A percentile compares a stretch with the other conserved stretches of the same genome.
Conservation (phyloP, 2,113 vertebrate species). For the Zosterops pallidus region DNA sequence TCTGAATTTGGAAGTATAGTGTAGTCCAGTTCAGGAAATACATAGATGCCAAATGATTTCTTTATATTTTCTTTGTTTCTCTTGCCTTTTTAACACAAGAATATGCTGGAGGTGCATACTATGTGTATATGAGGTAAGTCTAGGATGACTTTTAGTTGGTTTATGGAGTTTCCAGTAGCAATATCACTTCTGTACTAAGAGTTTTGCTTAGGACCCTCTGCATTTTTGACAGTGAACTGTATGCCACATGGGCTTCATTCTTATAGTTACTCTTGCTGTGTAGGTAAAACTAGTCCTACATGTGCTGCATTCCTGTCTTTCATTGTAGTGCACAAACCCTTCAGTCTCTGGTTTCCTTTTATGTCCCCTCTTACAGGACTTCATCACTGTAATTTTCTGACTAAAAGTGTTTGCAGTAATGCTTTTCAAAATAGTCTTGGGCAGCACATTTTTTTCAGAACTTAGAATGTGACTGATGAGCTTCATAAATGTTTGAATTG, state of each 20-base stretch:
- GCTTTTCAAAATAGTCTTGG: background rate
- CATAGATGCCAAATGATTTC: background rate
- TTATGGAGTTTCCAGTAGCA: background rate
- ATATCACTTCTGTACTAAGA: background rate
- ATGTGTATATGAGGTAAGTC: background rate
- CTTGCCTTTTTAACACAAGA: background rate
- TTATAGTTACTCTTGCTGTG: background rate
- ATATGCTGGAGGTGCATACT: background rate
- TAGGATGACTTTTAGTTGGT: background rate
- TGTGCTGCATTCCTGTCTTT: background rate
- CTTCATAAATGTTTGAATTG: background rate
- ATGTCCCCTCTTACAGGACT: background rate
- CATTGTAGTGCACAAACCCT: background rate
- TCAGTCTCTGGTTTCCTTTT: background rate
- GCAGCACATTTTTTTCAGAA: background rate
- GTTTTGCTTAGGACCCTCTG: background rate
- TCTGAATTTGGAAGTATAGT: background rate
- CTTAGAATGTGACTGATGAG: background rate
- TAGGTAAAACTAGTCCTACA: background rate
- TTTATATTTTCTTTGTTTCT: background rate
- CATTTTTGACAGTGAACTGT: background rate
- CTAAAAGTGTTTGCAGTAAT: background rate
- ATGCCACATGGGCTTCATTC: background rate
- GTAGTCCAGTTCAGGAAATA: background rate
- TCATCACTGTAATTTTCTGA: background rate